Conservation (phyloP, 2,113 vertebrate genomes). For the Tachysurus vachellii region DNA sequence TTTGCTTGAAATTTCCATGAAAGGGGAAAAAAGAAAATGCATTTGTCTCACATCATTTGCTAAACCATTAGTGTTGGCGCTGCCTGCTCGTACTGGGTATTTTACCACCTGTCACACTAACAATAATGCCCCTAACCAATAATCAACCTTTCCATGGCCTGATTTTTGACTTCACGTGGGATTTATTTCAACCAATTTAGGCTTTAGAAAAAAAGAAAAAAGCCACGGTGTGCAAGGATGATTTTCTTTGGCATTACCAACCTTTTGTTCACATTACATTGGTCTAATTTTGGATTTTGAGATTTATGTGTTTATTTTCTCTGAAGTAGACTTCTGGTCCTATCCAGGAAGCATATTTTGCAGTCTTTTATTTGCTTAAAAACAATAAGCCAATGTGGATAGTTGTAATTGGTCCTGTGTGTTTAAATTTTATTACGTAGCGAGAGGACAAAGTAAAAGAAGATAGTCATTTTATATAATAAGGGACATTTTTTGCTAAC, state of each 20-base stretch:
- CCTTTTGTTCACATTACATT: not conserved
- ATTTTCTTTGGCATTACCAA: not conserved
- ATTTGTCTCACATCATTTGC: constrained; percentile 16
- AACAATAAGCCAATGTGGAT: not conserved
- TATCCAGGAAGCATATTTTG: not conserved
- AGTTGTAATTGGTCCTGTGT: not conserved
- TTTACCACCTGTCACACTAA: constrained; percentile 16
- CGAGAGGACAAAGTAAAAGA: not conserved
- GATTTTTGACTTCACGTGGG: not conserved
- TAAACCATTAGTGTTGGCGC: constrained; percentile 15
- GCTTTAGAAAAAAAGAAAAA: not conserved
- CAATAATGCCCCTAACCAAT: not conserved
- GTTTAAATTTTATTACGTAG: not conserved
- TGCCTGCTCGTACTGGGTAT: not conserved
- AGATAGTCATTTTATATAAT: not conserved
- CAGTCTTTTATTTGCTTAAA: not conserved
- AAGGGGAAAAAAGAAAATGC: not conserved
- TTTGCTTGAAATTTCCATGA: constrained; percentile 20
- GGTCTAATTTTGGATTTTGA: not conserved
- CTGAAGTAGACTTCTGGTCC: not conserved
- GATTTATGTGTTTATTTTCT: not conserved
- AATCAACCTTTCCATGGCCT: not conserved
- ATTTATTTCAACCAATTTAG: not conserved
- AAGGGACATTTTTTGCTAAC: not conserved
- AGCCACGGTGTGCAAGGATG: not conserved